These are phyloP conservation scores for Ramphastos sulfuratus DNA, from an alignment of 2,113 vertebrate species.

Conservation along the genomic window DNA sequence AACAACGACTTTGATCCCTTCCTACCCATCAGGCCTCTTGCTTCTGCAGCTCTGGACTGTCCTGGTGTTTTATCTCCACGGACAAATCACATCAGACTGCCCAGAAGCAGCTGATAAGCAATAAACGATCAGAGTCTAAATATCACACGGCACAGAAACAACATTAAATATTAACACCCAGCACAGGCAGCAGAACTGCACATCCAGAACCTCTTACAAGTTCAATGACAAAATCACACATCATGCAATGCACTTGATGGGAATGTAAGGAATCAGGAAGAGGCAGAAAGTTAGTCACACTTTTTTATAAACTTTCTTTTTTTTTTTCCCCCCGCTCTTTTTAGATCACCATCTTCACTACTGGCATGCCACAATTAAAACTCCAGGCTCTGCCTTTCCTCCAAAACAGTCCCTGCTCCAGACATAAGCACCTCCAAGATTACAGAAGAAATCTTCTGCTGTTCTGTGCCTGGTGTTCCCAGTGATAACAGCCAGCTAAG, in stretches of 20 bases:
- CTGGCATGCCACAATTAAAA: rapidly evolving
- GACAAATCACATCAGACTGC: conserved; percentile 1
- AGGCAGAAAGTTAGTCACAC: not conserved
- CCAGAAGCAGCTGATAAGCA: conserved; percentile 22
- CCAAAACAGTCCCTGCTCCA: not conserved
- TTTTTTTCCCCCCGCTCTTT: not conserved
- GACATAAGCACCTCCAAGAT: not conserved
- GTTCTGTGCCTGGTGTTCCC: not conserved
- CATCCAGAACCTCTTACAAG: not conserved
- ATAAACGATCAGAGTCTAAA: not conserved
- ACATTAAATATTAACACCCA: not conserved
- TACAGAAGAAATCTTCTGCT: not conserved
- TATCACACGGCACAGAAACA: not conserved
- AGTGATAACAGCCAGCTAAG: not conserved
- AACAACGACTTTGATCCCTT: not conserved
- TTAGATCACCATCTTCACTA: not conserved
- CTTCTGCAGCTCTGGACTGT: not conserved
- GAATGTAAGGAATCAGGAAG: not conserved
- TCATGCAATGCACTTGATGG: not conserved
- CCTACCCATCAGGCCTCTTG: not conserved
- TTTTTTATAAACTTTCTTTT: not conserved
- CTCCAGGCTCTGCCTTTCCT: not conserved
- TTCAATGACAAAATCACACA: not conserved
- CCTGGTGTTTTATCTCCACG: not conserved
- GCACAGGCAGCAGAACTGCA: not conserved